A percentile compares a stretch with the other conserved stretches of the same genome.
These are phyloP conservation scores for Euwallacea fornicatus DNA, from an alignment of 1,140 invertebrate genomes.

Conservation along the genomic window DNA sequence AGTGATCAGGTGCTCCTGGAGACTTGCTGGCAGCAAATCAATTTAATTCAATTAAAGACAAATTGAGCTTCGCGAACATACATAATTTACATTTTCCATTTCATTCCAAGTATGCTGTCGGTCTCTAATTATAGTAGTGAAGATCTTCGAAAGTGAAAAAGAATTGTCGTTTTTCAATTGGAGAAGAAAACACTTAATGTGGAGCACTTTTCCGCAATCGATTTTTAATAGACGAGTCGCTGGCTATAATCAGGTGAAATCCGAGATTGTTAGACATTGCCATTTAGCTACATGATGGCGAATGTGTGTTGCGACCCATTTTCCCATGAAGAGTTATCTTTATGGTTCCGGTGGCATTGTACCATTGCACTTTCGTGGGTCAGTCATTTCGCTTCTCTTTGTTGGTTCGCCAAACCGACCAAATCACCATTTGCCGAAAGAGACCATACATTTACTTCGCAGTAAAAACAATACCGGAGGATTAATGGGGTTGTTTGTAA, in stretches of 20 bases:
- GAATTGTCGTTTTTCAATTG: slow-evolving; percentile 10
- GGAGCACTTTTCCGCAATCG: slow-evolving; percentile 44
- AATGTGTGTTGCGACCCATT: slow-evolving; percentile 46
- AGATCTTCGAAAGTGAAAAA: slow-evolving; percentile 16
- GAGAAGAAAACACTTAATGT: slow-evolving; percentile 25
- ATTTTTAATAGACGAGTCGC: slow-evolving; percentile 43
- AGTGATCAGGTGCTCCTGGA: too few species aligned
- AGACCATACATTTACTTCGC: too few species aligned
- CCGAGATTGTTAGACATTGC: slow-evolving; percentile 36
- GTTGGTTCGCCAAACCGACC: too few species aligned
- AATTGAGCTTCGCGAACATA: not conserved
- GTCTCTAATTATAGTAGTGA: slow-evolving; percentile 8
- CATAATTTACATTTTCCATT: slow-evolving; percentile 13
- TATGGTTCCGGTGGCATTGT: slow-evolving; percentile 20
- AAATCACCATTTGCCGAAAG: too few species aligned
- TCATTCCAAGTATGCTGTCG: slow-evolving; percentile 1
- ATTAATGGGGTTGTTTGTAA: too few species aligned
- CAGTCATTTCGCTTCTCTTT: not conserved
- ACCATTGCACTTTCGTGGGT: slow-evolving; percentile 42
- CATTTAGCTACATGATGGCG: slow-evolving; percentile 37
- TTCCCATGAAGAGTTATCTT: slow-evolving; percentile 33
- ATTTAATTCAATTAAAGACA: not conserved
- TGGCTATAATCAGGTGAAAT: slow-evolving; percentile 47
- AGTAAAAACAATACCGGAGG: too few species aligned
- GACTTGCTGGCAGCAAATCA: too few species aligned